Evolutionary conservation across 2,113 vertebrate species (phyloP).

Genomic region (Catharus fuscescens): DNA sequence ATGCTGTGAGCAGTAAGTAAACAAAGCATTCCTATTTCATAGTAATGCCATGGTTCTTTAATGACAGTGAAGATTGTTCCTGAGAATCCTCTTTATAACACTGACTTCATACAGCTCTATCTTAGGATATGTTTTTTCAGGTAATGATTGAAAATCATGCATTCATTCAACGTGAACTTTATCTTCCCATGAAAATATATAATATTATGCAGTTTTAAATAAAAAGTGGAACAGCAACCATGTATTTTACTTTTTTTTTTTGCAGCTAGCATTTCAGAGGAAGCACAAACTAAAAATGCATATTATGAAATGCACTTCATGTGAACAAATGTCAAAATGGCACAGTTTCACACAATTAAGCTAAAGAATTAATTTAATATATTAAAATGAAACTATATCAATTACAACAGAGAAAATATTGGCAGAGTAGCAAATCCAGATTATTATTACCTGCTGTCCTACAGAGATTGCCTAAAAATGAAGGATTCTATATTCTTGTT

Average conservation of each 20-base stretch:
- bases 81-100: not conserved
- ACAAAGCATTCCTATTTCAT: slow-evolving; percentile 10
- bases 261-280: slow-evolving; percentile 5
- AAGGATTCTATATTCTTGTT: not conserved
- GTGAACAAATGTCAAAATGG: slow-evolving; percentile 12
- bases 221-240: not conserved
- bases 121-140: not conserved
- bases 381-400: not conserved
- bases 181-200: not conserved
- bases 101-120: not conserved
- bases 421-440: not conserved
- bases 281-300: slow-evolving; percentile 11
- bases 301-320: slow-evolving; percentile 14
- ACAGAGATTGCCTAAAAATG: slow-evolving; percentile 2
- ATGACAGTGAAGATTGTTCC: not conserved
- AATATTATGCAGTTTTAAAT: not conserved
- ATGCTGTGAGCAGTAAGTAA: not conserved
- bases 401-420: not conserved
- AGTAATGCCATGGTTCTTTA: not conserved
- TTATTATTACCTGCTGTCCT: slow-evolving; percentile 12
- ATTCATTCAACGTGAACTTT: slow-evolving; percentile 40
- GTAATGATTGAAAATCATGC: not conserved
- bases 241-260: slow-evolving; percentile 1
- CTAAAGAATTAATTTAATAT: not conserved
- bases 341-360: not conserved